Evolutionary conservation across 2,797 vertebrate species (phyloP).

Genomic region (Acanthornis magna): DNA sequence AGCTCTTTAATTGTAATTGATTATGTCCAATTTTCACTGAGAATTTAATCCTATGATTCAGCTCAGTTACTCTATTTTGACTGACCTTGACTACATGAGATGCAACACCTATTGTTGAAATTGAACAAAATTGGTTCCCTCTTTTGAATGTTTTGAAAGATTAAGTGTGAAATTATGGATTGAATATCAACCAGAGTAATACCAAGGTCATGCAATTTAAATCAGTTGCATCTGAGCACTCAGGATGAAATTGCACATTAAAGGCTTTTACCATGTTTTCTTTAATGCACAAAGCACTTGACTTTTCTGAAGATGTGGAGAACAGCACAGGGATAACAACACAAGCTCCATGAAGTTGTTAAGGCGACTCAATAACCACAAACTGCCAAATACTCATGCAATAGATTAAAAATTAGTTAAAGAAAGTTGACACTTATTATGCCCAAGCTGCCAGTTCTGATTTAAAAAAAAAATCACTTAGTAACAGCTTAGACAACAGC

Average conservation of each 20-base stretch:
- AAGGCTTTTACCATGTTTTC: neutral
- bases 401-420: neutral
- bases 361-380: neutral
- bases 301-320: neutral
- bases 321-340: neutral
- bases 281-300: neutral
- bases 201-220: neutral
- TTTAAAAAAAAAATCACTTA: neutral
- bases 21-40: constrained; percentile 25
- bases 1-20: constrained; percentile 59
- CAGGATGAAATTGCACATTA: neutral
- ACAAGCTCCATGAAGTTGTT: neutral
- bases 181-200: constrained; percentile 21
- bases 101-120: constrained; percentile 23
- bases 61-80: constrained; percentile 49
- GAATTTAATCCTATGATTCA: constrained; percentile 25
- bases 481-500: neutral
- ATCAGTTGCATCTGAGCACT: neutral
- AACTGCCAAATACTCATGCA: neutral
- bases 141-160: constrained; percentile 55
- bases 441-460: neutral
- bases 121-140: constrained; percentile 27
- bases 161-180: constrained; percentile 34
- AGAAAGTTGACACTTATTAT: neutral
- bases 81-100: constrained; percentile 29